Evolutionary conservation across 2,113 vertebrate species (phyloP), one percentile per base, ranked within the genome.

Genomic region (Sinosuthora webbiana): DNA sequence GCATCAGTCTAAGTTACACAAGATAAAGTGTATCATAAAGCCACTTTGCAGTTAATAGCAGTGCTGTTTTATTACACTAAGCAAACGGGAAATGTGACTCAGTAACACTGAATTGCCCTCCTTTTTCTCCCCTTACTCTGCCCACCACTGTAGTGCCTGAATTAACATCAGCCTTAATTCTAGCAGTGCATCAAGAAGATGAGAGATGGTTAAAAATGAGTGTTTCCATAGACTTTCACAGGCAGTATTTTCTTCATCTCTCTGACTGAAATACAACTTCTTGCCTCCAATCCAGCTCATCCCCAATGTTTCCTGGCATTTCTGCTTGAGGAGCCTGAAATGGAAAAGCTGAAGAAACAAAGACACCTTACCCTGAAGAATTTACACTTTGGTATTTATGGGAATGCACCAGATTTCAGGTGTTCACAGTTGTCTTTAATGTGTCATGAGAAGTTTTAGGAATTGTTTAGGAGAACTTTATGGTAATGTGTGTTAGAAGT

Each of bases 401-500:
- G 27, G 60, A 81, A 74, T 31, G 35, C 21, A 59, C 21, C 19
- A 19, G 11, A 45, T 90, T 68, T 73, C 59, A 70, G 31, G 15
- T 57, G 16, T 74, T 80, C 31, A 12, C 37, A 16, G 11, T 35
- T 68, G 13, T 7, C 11, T 70, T 92, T 69, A 65, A 39, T 62
- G 50, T 62, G 42, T 57, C 18, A 2, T 45, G n/a, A 92, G 31
- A 57, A 8, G 23, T 50, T 86, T 71, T 57, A 31, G 56, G 22
- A 57, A 19, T 53, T 74, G 22, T 31, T 88, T 57, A 37, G 49
- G 57, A 78, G 52, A 79, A 23, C 20, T 74, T 28, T 13, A 1
- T 45, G n/a, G 37, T 41, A 69, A 73, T 0, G 0, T 44, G 11
- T 6, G 2, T 56, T 45, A 33, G 44, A 44, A 80, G 10, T 52